These are phyloP conservation scores for Colaptes auratus DNA, from an alignment of 2,113 vertebrate genomes.

Conservation along the genomic window DNA sequence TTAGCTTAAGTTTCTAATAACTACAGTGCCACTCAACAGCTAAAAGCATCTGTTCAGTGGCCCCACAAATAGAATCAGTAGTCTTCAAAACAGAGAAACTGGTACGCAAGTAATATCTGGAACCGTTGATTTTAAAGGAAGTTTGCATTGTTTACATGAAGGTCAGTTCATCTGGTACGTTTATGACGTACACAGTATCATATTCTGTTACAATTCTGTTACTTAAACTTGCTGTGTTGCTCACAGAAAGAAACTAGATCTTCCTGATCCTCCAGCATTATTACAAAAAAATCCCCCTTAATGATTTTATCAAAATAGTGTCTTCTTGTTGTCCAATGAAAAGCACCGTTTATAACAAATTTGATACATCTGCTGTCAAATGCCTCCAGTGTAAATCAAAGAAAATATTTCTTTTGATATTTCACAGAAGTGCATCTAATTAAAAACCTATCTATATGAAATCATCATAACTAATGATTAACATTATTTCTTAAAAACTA, in stretches of 20 bases:
- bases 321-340: constrained; percentile 78
- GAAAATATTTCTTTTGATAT: constrained; percentile 81
- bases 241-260: constrained; percentile 74
- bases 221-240: constrained; percentile 68
- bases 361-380: constrained; percentile 81
- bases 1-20: constrained; percentile 73
- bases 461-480: constrained; percentile 82
- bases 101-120: constrained; percentile 69
- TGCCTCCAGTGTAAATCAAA: constrained; percentile 85
- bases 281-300: constrained; percentile 77
- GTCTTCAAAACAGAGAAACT: constrained; percentile 78
- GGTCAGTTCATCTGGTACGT: constrained; percentile 71
- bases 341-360: constrained; percentile 81
- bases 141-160: constrained; percentile 73
- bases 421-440: constrained; percentile 85
- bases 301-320: constrained; percentile 81
- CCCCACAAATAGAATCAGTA: constrained; percentile 80
- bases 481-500: constrained; percentile 77
- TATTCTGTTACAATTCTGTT: constrained; percentile 68
- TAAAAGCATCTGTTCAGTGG: constrained; percentile 73
- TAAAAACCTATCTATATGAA: constrained; percentile 79
- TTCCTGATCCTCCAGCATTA: constrained; percentile 75
- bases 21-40: constrained; percentile 71
- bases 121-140: constrained; percentile 73
- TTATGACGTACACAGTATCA: constrained; percentile 73